A percentile compares a stretch with the other conserved stretches of the same genome.
phyloP scores from a whole-genome alignment of 2,797 vertebrate genomes.

The Loriculus beryllinus region DNA sequence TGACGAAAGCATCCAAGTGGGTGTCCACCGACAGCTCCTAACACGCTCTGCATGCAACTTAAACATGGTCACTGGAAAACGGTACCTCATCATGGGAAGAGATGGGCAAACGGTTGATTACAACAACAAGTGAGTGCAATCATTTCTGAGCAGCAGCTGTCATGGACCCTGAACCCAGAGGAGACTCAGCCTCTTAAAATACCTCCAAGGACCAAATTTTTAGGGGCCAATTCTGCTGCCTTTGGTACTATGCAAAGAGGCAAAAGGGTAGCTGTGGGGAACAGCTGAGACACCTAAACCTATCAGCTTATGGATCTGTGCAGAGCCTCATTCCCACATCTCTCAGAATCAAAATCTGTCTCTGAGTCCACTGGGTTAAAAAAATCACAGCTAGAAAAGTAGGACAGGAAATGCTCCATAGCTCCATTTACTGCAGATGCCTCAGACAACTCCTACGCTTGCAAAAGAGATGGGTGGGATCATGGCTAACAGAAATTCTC shows the following conservation, averaged over 20 bases:
- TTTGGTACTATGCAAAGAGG: neutral
- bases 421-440: neutral
- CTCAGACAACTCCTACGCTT: neutral
- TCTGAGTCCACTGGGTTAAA: neutral
- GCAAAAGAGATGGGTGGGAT: neutral
- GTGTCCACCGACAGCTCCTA: slow-evolving; percentile 53
- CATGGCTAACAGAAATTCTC: neutral
- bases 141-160: neutral
- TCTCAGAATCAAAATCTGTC: neutral
- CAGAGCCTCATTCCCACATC: neutral
- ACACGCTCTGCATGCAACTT: slow-evolving; percentile 32
- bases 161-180: neutral
- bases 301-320: rapidly evolving
- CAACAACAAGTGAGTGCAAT: slow-evolving; percentile 54
- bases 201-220: neutral
- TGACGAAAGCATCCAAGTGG: slow-evolving; percentile 41
- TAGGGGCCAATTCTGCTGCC: neutral
- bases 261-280: neutral
- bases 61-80: neutral
- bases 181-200: neutral
- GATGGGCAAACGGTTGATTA: slow-evolving; percentile 29
- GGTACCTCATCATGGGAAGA: slow-evolving; percentile 75
- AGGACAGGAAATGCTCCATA: rapidly evolving
- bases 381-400: neutral
- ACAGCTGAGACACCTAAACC: neutral